These are phyloP conservation scores for Cryptotermes secundus DNA, from an alignment of 1,140 invertebrate genomes.

Conservation along the genomic window DNA sequence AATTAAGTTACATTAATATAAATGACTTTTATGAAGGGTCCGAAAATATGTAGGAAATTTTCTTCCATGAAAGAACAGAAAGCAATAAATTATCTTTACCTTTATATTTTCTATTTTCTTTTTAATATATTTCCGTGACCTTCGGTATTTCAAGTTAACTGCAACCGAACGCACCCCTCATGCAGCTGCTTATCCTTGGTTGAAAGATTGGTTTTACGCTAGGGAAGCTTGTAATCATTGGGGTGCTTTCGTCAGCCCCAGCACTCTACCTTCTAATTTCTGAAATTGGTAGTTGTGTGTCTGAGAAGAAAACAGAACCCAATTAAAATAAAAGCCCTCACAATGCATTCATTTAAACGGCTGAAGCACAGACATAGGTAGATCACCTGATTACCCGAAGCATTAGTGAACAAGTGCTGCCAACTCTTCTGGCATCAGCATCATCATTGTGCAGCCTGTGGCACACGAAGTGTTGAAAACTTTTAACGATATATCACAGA, in stretches of 20 bases:
- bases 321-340: slow-evolving; percentile 7
- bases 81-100: no score
- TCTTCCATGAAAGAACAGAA: no score
- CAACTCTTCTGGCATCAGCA: neutral
- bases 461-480: no score
- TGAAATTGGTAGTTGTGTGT: slow-evolving; percentile 5
- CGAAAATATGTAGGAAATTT: no score
- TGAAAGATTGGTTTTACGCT: neutral
- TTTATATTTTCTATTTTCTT: no score
- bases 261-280: neutral
- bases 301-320: neutral
- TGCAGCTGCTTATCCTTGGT: neutral
- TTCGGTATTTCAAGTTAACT: neutral
- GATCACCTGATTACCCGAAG: neutral
- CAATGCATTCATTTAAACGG: neutral
- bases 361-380: neutral
- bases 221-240: neutral
- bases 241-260: neutral
- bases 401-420: neutral
- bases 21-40: no score
- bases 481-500: no score
- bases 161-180: neutral
- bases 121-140: no score
- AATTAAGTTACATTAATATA: no score
- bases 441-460: no score